Evolutionary conservation across 1,140 invertebrate species (phyloP).

Genomic region (Euwallacea fornicatus): DNA sequence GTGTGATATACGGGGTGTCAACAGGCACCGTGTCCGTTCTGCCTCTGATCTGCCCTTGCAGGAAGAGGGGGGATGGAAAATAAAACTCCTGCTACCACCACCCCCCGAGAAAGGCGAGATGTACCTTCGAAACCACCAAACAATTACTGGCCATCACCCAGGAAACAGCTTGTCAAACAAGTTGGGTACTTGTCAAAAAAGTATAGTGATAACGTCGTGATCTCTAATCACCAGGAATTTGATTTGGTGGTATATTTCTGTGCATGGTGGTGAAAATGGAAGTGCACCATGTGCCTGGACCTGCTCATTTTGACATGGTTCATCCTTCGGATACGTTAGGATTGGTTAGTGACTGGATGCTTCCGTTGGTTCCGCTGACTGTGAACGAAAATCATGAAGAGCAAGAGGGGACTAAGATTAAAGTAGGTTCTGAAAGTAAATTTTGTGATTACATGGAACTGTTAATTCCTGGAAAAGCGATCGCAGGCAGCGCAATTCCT

Average conservation of each 20-base stretch:
- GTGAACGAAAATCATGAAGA: not conserved
- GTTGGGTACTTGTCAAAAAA: conserved; percentile 27
- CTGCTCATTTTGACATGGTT: not conserved
- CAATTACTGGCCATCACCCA: conserved; percentile 29
- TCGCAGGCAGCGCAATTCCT: conserved; percentile 43
- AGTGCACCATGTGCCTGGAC: not conserved
- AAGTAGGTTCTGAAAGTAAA: not conserved
- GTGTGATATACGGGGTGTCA: conserved; percentile 41
- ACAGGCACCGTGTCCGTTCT: conserved; percentile 33
- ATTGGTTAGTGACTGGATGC: conserved; percentile 7
- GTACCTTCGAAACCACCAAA: conserved; percentile 21
- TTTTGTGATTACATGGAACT: conserved; percentile 17
- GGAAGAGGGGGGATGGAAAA: conserved; percentile 34
- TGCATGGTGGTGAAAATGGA: conserved; percentile 17
- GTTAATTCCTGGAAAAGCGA: conserved; percentile 49
- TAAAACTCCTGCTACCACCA: conserved; percentile 11
- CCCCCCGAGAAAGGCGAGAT: conserved; percentile 10
- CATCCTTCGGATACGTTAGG: conserved; percentile 2
- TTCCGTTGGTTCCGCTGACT: not conserved
- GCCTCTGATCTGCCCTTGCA: conserved; percentile 13
- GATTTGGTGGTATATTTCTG: not conserved
- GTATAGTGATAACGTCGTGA: not conserved
- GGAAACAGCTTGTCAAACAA: conserved; percentile 33
- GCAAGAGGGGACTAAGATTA: too few species aligned
- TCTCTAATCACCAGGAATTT: conserved; percentile 9